Evolutionary conservation across 2,888 invertebrate species (phyloP).

Genomic region (Leptopilina myrica): DNA sequence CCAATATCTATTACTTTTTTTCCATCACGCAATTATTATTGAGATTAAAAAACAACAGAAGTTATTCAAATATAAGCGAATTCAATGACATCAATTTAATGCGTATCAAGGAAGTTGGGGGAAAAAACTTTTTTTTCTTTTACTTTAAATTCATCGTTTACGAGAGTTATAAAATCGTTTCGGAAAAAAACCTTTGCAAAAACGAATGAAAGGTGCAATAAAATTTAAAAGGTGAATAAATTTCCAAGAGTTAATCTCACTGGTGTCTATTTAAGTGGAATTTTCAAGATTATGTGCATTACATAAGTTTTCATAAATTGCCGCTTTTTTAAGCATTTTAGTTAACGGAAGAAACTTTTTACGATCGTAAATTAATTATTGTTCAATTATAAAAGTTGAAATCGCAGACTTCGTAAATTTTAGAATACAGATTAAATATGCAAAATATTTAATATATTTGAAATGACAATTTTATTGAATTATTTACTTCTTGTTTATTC

Average conservation of each 20-base stretch:
- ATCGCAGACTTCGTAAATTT: too few species aligned
- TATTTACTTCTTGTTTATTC: too few species aligned
- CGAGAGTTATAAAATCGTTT: neutral
- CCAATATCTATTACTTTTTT: constrained; percentile 9
- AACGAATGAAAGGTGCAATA: neutral
- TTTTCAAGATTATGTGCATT: neutral
- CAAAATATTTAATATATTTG: too few species aligned
- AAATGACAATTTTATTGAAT: too few species aligned
- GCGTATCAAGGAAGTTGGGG: neutral
- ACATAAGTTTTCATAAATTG: neutral
- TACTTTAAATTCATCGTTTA: constrained; percentile 22
- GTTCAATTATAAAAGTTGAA: too few species aligned
- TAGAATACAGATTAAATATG: too few species aligned
- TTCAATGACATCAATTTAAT: neutral
- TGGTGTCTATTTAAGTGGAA: constrained; percentile 7
- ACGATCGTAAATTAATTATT: too few species aligned
- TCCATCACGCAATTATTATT: neutral
- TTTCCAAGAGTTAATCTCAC: neutral
- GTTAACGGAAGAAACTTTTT: too few species aligned
- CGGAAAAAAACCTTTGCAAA: neutral
- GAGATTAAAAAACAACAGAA: neutral
- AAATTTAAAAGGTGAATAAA: constrained; percentile 36
- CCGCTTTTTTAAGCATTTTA: neutral
- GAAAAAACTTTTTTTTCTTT: neutral
- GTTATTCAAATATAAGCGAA: constrained; percentile 3